These are phyloP conservation scores for Sporophila hypoxantha DNA, from an alignment of 2,113 vertebrate genomes.

Conservation along the genomic window DNA sequence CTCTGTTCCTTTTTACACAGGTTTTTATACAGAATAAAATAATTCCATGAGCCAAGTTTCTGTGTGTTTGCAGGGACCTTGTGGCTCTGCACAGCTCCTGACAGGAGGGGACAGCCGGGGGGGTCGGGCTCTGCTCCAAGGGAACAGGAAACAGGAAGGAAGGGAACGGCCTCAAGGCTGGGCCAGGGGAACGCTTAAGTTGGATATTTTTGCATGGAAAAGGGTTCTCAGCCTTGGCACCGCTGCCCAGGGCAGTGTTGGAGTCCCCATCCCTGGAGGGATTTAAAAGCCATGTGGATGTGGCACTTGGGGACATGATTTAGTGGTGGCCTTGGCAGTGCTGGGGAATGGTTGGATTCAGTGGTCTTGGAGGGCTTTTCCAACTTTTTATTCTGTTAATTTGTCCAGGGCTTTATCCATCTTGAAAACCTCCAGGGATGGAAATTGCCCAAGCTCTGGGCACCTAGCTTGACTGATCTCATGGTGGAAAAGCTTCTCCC, in stretches of 20 bases:
- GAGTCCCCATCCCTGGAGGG: not conserved
- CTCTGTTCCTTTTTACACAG: not conserved
- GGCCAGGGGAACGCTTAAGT: fast-evolving
- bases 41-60: not conserved
- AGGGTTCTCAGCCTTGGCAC: not conserved
- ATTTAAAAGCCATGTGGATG: fast-evolving
- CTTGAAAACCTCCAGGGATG: not conserved
- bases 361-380: not conserved
- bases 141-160: not conserved
- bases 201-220: not conserved
- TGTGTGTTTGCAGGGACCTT: not conserved
- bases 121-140: fast-evolving
- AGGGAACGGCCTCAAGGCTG: fast-evolving
- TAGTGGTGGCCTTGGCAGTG: not conserved
- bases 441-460: not conserved
- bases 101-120: not conserved
- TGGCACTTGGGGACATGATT: not conserved
- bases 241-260: fast-evolving
- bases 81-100: not conserved
- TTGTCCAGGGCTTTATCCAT: not conserved
- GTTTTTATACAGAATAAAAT: not conserved
- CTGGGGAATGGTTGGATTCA: not conserved
- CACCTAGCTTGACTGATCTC: not conserved
- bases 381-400: not conserved
- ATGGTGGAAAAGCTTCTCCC: not conserved